phyloP scores from a whole-genome alignment of 1,140 invertebrate genomes.

The Diorhabda elongata region DNA sequence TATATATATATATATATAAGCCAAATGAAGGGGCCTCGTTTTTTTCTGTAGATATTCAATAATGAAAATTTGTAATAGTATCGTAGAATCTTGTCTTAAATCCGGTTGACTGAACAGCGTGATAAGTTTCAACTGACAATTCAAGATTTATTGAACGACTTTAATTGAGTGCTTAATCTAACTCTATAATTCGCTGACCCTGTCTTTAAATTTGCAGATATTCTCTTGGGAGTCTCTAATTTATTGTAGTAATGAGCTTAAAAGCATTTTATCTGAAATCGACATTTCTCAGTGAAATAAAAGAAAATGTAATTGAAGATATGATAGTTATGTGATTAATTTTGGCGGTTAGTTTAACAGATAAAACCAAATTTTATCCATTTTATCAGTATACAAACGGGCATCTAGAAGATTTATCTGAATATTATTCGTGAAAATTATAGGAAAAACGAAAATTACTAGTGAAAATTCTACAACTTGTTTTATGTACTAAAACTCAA shows the following conservation, averaged over 20 bases:
- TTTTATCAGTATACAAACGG: too few species aligned
- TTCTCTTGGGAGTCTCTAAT: not conserved
- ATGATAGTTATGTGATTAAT: too few species aligned
- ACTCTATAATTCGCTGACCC: not conserved
- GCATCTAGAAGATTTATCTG: too few species aligned
- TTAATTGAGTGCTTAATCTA: constrained; percentile 1
- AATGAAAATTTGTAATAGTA: not conserved
- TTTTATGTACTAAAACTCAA: too few species aligned
- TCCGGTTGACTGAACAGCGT: not conserved
- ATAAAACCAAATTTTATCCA: too few species aligned
- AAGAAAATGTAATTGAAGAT: too few species aligned
- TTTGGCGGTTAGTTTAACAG: too few species aligned
- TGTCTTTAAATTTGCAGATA: not conserved
- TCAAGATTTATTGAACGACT: not conserved
- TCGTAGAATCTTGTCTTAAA: not conserved
- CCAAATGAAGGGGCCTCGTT: too few species aligned
- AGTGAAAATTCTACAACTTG: too few species aligned
- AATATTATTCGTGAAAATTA: too few species aligned
- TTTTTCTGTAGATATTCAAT: not conserved
- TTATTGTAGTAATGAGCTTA: not conserved
- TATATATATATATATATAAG: too few species aligned
- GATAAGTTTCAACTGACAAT: not conserved
- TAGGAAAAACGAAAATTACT: too few species aligned
- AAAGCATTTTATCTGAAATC: constrained; percentile 1
- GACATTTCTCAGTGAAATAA: not conserved